Conservation (phyloP, 2,888 invertebrate genomes). For the Napeogenes inachia region DNA sequence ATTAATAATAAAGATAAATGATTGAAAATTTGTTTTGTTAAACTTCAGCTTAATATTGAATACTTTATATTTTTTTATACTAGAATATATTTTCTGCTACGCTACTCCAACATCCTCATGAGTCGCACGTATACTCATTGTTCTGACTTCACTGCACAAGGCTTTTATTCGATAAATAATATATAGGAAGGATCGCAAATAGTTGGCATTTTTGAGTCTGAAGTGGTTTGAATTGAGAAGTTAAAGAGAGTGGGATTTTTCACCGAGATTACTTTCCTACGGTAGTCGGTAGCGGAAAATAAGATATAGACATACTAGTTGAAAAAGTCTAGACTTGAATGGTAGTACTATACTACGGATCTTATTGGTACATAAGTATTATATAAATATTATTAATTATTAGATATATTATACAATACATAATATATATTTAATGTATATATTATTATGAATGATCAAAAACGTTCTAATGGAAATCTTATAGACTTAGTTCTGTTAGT, state of each 20-base stretch:
- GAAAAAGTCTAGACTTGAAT: background rate
- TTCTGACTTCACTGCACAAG: slow-evolving; percentile 16
- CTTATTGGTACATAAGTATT: too few species aligned
- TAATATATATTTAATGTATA: background rate
- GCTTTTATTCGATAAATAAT: slow-evolving; percentile 45
- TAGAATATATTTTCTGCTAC: background rate
- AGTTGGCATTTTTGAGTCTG: slow-evolving; percentile 42
- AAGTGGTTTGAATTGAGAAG: slow-evolving; percentile 51
- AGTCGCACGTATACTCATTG: slow-evolving; percentile 24
- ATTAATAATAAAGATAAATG: too few species aligned
- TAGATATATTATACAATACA: too few species aligned
- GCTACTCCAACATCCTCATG: slow-evolving; percentile 4
- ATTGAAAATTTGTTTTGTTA: too few species aligned
- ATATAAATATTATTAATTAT: too few species aligned
- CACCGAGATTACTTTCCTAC: slow-evolving; percentile 31
- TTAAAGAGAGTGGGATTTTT: slow-evolving; percentile 41
- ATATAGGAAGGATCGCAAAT: slow-evolving; percentile 42
- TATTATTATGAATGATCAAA: background rate
- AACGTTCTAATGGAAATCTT: too few species aligned
- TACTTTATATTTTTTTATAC: background rate
- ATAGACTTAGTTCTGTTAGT: too few species aligned
- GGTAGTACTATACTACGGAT: background rate
- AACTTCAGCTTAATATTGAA: too few species aligned
- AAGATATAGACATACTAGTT: background rate
- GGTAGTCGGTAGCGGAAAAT: background rate